Base-by-base conservation (phyloP, 1,140 invertebrate genomes). In the Eubasilissa regina region DNA sequence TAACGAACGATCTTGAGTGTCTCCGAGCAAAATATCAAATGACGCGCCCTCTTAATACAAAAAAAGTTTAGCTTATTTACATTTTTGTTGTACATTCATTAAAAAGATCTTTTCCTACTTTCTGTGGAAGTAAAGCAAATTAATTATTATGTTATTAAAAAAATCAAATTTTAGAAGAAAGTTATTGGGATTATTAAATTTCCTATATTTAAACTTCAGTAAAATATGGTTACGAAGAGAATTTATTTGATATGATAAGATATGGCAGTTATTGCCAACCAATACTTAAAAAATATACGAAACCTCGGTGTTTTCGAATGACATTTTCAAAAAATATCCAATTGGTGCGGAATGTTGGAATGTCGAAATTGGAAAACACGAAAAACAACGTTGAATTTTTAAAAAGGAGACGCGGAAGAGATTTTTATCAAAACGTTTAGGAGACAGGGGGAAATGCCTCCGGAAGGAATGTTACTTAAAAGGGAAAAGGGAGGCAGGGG, bases 381-480 rank as follows among this genome's bases (percentile, higher is more conserved):
- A 11, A 58, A 58, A 58, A 58, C 55, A 58, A 58, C 17, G 55
- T 10, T 19, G 55, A 58, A 58, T 19, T 58, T 64, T 64, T 62
- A 25, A 43, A 35, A 44, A 64, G 60, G 19, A 25, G 60, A 64
- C 19, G 62, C 75, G 19, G 47, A 10, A 15, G 70, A 53, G 76
- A 81, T 78, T 81, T 77, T 80, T 78, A 77, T 78, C 56, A 78
- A 81, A 81, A 81, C 80, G 76, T 74, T 81, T 81, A 78, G 47
- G n/a, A 45, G 21, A 25, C 10, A 4, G 19, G 19, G 48, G 60
- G 48, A 17, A 58, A 15, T 19, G 35, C 60, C 56, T 17, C 35
- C 58, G 35, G 62, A 48, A 68, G 78, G 77, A 72, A 81, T 75
- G 70, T 44, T 72, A 55, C 53, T 56, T 74, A 64, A 77, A 72